Evolutionary conservation across 2,797 vertebrate genomes (phyloP), one percentile per base, ranked within the genome.

Genomic region (Enteromius viviparus): DNA sequence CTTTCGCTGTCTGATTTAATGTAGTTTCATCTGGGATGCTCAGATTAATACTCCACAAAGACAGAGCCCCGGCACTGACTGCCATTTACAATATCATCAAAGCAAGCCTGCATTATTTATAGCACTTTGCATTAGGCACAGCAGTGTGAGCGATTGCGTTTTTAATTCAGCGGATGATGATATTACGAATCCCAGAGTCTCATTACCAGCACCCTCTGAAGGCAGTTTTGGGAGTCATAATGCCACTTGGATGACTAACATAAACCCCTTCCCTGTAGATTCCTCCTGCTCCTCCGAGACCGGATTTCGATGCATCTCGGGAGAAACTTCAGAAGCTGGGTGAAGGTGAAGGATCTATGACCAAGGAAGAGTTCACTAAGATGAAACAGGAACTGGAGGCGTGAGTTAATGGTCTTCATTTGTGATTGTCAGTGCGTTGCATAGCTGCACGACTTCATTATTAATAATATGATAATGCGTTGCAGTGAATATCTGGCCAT

Each of bases 371-470:
- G 90, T 99, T 99, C 92, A 99, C 98, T 15, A 99, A 98, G 92
- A 99, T 99, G 98, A 99, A 99, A 91, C 98, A 99, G 93, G 98
- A 99, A 90, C 95, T 99, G 64, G 98, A 99, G 94, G 98, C 98
- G 98, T 99, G 94, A 95, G 98, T 97, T 80, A n/a, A 34, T 69
- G 49, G n/a, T 34, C 53, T 82, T 85, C 26, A 2, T 34, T 34
- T 53, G 14, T 3, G 29, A 34, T 53, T 34, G 34, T 58, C 58
- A 40, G 34, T 3, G 12, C 21, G 4, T 60, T 71, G n/a, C 23
- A n/a, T 21, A 32, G 72, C n/a, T 19, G 3, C 42, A 34, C 2
- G 2, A n/a, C n/a, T 37, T 55, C 23, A 45, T 29, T 26, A 21
- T 6, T 4, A 26, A 40, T 83, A 23, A 72, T 69, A 19, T 65